phyloP scores from a whole-genome alignment of 2,888 invertebrate species.

The Drosophila nr. perissopoda region DNA sequence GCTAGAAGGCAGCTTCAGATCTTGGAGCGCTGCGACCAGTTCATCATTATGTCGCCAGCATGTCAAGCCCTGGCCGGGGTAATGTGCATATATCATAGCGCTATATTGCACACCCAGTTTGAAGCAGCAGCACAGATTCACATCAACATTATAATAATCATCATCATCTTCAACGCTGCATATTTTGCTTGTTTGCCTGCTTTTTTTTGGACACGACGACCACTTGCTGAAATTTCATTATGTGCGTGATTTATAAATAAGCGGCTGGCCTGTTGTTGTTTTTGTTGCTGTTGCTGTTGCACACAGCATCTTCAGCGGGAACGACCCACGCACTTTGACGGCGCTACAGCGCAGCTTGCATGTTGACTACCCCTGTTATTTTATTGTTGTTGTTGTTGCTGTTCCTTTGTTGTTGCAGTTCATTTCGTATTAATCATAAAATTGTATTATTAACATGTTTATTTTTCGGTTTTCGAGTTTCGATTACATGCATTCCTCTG shows the following conservation, averaged over 20 bases:
- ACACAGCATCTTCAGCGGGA: constrained; percentile 63
- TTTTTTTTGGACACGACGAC: constrained; percentile 71
- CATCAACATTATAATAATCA: constrained; percentile 27
- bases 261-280: constrained; percentile 48
- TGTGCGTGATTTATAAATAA: constrained; percentile 81
- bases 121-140: constrained; percentile 40
- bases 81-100: constrained; percentile 57
- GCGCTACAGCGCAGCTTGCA: constrained; percentile 71
- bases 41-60: constrained; percentile 76
- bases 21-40: constrained; percentile 56
- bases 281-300: constrained; percentile 20
- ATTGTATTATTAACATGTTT: constrained; percentile 81
- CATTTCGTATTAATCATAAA: constrained; percentile 80
- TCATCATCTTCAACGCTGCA: constrained; percentile 54
- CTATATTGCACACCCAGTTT: constrained; percentile 61
- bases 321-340: constrained; percentile 70
- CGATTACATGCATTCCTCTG: constrained; percentile 75
- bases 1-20: constrained; percentile 33
- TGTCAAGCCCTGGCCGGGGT: constrained; percentile 56
- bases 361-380: constrained; percentile 41
- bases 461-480: constrained; percentile 78
- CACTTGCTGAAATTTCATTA: constrained; percentile 82
- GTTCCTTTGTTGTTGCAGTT: constrained; percentile 53
- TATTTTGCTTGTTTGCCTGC: constrained; percentile 10
- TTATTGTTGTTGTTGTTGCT: constrained; percentile 9